A percentile compares a stretch with the other conserved stretches of the same genome.
Evolutionary conservation across 2,888 invertebrate genomes (phyloP).

Genomic region (Cephus pygmeus): DNA sequence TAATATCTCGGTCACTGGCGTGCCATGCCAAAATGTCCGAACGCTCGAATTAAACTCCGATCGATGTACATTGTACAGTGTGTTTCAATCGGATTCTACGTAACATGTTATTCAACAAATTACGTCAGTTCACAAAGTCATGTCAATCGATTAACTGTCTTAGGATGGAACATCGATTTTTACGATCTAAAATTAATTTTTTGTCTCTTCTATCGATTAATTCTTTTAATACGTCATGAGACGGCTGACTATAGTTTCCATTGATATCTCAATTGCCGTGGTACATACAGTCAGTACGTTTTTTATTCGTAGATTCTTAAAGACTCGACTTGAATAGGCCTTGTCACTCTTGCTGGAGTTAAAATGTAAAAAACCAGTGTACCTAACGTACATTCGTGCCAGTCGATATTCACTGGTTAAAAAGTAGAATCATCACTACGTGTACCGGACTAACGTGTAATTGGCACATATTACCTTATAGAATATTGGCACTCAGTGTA

Average conservation of each 20-base stretch:
- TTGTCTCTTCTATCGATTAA: not conserved
- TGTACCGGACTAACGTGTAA: not conserved
- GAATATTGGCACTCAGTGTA: not conserved
- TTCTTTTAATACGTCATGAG: too few species aligned
- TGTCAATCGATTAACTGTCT: not conserved
- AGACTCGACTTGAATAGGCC: not conserved
- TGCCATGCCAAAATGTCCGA: not conserved
- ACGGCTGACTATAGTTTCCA: not conserved
- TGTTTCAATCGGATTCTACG: not conserved
- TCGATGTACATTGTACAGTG: not conserved
- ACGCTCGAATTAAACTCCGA: not conserved
- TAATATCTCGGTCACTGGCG: slow-evolving; percentile 5
- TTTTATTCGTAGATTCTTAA: not conserved
- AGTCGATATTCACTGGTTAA: not conserved
- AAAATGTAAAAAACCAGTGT: not conserved
- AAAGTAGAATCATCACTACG: not conserved
- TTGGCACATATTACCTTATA: not conserved
- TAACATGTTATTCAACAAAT: too few species aligned
- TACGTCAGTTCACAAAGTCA: not conserved
- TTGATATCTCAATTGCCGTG: not conserved
- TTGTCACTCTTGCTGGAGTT: not conserved
- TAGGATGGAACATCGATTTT: not conserved
- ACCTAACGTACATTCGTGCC: not conserved
- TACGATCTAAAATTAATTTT: not conserved
- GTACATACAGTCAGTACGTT: not conserved